Percentiles rank a stretch among this genome's conserved stretches.
phyloP scores from a whole-genome alignment of 2,888 invertebrate genomes.

The Oxycera nigricornis region DNA sequence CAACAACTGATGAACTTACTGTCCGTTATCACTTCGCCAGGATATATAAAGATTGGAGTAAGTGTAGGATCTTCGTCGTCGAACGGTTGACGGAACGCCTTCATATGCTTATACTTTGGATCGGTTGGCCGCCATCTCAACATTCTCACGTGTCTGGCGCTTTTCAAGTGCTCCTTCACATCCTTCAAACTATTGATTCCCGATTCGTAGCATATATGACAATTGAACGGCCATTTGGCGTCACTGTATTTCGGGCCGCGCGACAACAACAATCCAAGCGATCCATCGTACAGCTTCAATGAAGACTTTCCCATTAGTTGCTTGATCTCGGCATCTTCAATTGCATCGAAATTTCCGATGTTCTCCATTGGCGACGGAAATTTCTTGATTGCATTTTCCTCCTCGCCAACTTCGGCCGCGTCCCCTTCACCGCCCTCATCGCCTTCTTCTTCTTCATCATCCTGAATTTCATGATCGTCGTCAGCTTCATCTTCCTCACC shows the following conservation, averaged over 20 bases:
- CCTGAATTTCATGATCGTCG: conserved; percentile 27
- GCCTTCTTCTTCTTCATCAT: too few relatives aligned
- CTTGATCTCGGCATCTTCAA: conserved; percentile 12
- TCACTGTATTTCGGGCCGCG: conserved; percentile 46
- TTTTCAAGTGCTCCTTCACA: conserved; percentile 39
- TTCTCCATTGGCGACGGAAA: background rate
- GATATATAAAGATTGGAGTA: conserved; percentile 43
- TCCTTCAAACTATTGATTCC: conserved; percentile 36
- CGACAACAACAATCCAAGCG: conserved; percentile 36
- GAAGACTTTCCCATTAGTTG: background rate
- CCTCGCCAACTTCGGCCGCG: background rate
- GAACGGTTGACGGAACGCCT: conserved; percentile 38
- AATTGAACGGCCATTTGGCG: conserved; percentile 44
- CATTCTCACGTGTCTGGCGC: conserved; percentile 31
- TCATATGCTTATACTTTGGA: conserved; percentile 31
- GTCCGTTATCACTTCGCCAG: conserved; percentile 44
- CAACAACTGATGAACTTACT: conserved; percentile 35
- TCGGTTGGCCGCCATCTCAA: conserved; percentile 14
- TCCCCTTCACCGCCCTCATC: too few relatives aligned
- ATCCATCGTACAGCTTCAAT: conserved; percentile 36
- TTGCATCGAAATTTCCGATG: conserved; percentile 16
- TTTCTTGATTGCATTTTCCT: background rate
- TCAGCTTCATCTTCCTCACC: background rate
- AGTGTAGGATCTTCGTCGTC: background rate
- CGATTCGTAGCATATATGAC: conserved; percentile 43